These are phyloP conservation scores for Dascyllus trimaculatus DNA, from an alignment of 2,113 vertebrate species.

Conservation along the genomic window DNA sequence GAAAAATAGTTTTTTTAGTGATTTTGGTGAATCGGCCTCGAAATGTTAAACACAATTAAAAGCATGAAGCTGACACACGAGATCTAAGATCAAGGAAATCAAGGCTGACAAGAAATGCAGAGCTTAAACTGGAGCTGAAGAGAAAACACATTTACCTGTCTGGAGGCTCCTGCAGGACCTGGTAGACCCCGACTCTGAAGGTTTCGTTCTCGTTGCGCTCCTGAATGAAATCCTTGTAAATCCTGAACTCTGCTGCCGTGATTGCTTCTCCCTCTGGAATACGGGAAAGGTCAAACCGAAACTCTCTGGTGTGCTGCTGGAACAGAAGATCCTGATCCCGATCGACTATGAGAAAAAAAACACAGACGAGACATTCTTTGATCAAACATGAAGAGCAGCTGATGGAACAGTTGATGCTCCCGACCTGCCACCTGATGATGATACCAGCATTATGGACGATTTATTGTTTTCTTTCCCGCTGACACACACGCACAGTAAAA, in stretches of 20 bases:
- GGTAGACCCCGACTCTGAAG: slow-evolving; percentile 92
- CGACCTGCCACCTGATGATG: background rate
- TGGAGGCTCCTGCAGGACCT: slow-evolving; percentile 89
- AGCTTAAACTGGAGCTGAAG: background rate
- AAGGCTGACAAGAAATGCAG: background rate
- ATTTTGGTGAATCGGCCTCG: too few relatives aligned
- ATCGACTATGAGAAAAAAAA: slow-evolving; percentile 83
- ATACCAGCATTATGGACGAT: background rate
- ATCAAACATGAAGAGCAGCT: background rate
- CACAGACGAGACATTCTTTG: background rate
- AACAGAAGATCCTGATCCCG: slow-evolving; percentile 88
- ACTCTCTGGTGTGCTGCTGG: slow-evolving; percentile 89
- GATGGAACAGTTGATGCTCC: too few relatives aligned
- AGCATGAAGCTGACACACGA: too few relatives aligned
- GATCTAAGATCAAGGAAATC: too few relatives aligned
- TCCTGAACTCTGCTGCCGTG: slow-evolving; percentile 94
- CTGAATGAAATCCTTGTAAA: slow-evolving; percentile 92
- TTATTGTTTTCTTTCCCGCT: slow-evolving; percentile 10
- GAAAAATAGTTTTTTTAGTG: too few relatives aligned
- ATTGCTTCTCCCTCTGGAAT: slow-evolving; percentile 94
- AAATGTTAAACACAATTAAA: too few relatives aligned
- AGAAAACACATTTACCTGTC: slow-evolving; percentile 84
- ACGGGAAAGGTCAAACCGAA: slow-evolving; percentile 94
- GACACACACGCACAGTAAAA: slow-evolving; percentile 18
- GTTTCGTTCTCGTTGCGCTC: slow-evolving; percentile 92